phyloP scores from a whole-genome alignment of 2,888 invertebrate genomes.

The Harpalus rubripes region DNA sequence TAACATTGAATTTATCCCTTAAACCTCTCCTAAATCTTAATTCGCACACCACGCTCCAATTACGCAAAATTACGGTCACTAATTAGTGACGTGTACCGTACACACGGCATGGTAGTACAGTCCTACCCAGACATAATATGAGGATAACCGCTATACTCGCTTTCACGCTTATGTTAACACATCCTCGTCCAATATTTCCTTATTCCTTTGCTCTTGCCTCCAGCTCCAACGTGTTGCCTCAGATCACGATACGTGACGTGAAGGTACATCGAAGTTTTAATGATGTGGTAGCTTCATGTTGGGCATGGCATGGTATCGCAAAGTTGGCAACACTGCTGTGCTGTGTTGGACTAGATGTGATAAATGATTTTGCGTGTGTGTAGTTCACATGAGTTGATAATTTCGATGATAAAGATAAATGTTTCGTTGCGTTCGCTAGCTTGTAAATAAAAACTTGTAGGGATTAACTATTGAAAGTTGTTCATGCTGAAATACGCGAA shows the following conservation, averaged over 20 bases:
- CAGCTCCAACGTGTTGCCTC: background rate
- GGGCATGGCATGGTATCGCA: background rate
- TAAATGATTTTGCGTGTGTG: slow-evolving; percentile 18
- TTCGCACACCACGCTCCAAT: background rate
- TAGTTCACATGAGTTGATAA: background rate
- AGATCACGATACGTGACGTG: background rate
- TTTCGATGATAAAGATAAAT: slow-evolving; percentile 36
- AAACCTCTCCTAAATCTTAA: background rate
- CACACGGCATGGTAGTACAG: background rate
- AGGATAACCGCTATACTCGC: background rate
- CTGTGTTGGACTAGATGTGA: slow-evolving; percentile 20
- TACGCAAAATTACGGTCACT: slow-evolving; percentile 9
- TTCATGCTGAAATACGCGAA: background rate
- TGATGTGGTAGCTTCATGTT: slow-evolving; percentile 28
- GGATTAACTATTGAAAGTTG: slow-evolving; percentile 7
- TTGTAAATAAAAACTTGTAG: slow-evolving; percentile 10
- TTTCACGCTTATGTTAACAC: background rate
- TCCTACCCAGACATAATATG: background rate
- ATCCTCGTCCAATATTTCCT: background rate
- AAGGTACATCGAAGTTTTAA: slow-evolving; percentile 43
- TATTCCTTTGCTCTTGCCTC: background rate
- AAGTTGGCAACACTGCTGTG: background rate
- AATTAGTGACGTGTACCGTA: slow-evolving; percentile 21
- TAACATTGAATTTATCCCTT: background rate
- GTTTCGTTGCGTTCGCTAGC: background rate